These are phyloP conservation scores for Eupithecia vulgata DNA, from an alignment of 2,888 invertebrate genomes.

Conservation along the genomic window DNA sequence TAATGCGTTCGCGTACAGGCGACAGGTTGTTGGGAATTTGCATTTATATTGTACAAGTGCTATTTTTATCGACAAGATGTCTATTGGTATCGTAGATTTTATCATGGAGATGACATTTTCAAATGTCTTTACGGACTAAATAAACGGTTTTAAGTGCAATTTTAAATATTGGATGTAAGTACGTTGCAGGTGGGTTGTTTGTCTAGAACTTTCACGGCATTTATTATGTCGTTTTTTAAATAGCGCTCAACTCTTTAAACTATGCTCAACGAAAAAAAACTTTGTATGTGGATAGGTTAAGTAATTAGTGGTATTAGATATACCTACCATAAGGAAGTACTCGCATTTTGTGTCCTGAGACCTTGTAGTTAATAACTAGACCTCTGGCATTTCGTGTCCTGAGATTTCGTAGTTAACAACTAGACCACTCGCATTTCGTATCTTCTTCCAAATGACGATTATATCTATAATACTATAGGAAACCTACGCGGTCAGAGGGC, in stretches of 20 bases:
- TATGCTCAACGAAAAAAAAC: neutral
- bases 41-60: conserved; percentile 5
- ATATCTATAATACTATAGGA: too few relatives aligned
- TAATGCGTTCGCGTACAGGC: neutral
- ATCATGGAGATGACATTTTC: neutral
- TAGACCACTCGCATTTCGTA: too few relatives aligned
- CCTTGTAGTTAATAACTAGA: too few relatives aligned
- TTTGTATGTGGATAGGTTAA: neutral
- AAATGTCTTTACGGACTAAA: neutral
- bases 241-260: too few relatives aligned
- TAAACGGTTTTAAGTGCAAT: too few relatives aligned
- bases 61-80: conserved; percentile 8
- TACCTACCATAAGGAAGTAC: too few relatives aligned
- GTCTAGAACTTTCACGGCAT: too few relatives aligned
- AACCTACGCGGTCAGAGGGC: too few relatives aligned
- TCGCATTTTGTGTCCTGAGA: neutral
- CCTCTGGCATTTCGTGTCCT: neutral
- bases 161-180: too few relatives aligned
- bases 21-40: conserved; percentile 7
- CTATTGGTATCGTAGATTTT: neutral
- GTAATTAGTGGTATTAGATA: neutral
- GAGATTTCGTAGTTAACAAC: neutral
- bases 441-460: too few relatives aligned
- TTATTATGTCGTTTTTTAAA: neutral
- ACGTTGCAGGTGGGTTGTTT: too few relatives aligned